Evolutionary conservation across 2,888 invertebrate genomes (phyloP).

Genomic region (Azorinus chamasolen): DNA sequence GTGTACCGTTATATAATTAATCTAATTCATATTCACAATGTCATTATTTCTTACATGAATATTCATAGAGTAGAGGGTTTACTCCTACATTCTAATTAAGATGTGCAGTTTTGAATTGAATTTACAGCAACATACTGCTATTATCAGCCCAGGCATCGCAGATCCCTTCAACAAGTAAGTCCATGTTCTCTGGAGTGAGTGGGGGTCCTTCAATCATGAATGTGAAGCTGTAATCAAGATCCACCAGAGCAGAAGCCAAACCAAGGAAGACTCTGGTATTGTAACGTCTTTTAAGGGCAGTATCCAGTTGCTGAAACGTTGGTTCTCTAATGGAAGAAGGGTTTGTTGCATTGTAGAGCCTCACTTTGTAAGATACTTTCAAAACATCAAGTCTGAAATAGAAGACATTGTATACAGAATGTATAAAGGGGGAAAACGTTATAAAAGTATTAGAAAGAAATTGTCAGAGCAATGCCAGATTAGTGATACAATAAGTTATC

Average conservation of each 20-base stretch:
- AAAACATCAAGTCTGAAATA: constrained; percentile 47
- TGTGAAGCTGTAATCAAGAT: constrained; percentile 33
- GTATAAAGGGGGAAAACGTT: too few relatives aligned
- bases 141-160: constrained; percentile 44
- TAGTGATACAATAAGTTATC: too few relatives aligned
- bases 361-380: constrained; percentile 36
- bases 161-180: constrained; percentile 36
- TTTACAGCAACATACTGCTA: constrained; percentile 62
- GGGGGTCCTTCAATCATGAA: constrained; percentile 59
- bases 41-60: too few relatives aligned
- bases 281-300: constrained; percentile 35
- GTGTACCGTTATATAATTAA: too few relatives aligned
- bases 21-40: too few relatives aligned
- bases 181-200: constrained; percentile 33
- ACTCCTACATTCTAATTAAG: too few relatives aligned
- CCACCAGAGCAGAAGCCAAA: constrained; percentile 21
- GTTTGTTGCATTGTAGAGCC: constrained; percentile 21
- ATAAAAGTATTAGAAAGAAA: too few relatives aligned
- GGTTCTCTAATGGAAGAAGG: constrained; percentile 29
- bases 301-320: constrained; percentile 10
- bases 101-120: too few relatives aligned
- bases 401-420: neutral
- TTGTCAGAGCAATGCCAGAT: too few relatives aligned
- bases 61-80: too few relatives aligned
- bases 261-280: constrained; percentile 47